Base-by-base conservation (phyloP, 1,140 invertebrate species). In the Cydia pomonella region DNA sequence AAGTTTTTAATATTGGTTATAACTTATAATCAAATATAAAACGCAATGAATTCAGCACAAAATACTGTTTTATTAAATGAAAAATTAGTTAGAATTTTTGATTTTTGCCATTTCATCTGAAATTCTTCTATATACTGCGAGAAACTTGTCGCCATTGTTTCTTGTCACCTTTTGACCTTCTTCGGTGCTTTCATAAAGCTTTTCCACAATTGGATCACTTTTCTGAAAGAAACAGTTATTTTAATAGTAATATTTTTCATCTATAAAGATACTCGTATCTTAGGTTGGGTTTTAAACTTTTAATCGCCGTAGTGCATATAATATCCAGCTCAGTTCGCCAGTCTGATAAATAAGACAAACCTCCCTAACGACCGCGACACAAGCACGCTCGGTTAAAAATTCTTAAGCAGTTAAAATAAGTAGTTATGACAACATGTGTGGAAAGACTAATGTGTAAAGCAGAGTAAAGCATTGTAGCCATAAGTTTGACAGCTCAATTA, bases 111-210 rank as follows among this genome's bases (percentile, higher is more conserved):
- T 79, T 64, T 76, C 78, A 80, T 92, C 87, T 71, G 84, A 25
- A 78, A 97, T 94, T 90, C 98, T 94, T 89, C 94, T 94, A 89
- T 97, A 99, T 47, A 99, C 96, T 77, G 98, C 98, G 75, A 98
- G 85, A 94, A 96, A 99, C 93, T 99, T 99, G 62, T 97, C 95
- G 50, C 99, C 99, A 77, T 97, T 96, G 90, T 99, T 99, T 83
- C 99, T 95, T 12, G 97, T 96, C 0, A 99, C 99, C 94, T 99
- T 99, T 93, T 99, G 96, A 0, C 98, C 99, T 94, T 99, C 99
- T 94, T 99, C 99, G 63, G 98, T 98, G 85, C 97, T 98, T 83
- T 97, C 96, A 89, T 95, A 98, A 2, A 99, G 93, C 90, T 98
- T 97, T 13, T 96, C 95, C 21, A 98, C 95, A 77, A 99, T 95